Conservation (phyloP, 2,888 invertebrate genomes). For the Nebria brevicollis region DNA sequence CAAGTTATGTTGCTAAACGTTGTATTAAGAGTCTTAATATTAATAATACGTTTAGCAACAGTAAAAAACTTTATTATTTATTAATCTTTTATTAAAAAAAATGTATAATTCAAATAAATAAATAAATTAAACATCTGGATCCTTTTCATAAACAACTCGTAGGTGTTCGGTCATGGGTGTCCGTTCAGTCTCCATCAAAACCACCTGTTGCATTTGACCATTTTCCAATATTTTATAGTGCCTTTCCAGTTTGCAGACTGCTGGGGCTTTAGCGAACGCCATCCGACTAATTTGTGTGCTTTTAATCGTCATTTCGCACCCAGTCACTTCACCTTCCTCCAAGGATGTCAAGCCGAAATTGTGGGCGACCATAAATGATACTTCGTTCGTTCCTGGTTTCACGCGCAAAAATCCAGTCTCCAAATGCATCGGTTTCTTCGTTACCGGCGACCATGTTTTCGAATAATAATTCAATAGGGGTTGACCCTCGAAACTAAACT, state of each 20-base stretch:
- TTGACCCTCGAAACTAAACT: conserved; percentile 69
- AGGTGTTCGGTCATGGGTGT: conserved; percentile 68
- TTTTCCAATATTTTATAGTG: conserved; percentile 58
- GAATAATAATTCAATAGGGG: conserved; percentile 70
- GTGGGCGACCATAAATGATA: conserved; percentile 69
- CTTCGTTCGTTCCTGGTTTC: conserved; percentile 65
- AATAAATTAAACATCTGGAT: background rate
- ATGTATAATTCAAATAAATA: background rate
- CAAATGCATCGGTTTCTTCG: conserved; percentile 69
- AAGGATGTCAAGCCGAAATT: conserved; percentile 71
- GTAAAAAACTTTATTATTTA: too few relatives aligned
- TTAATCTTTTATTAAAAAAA: too few relatives aligned
- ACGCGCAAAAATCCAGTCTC: conserved; percentile 72
- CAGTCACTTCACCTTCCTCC: conserved; percentile 67
- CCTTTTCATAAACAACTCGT: conserved; percentile 64
- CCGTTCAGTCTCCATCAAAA: conserved; percentile 69
- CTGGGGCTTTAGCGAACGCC: conserved; percentile 66
- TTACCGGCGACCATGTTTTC: conserved; percentile 66
- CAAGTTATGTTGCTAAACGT: too few relatives aligned
- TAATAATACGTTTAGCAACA: too few relatives aligned
- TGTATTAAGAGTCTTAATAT: too few relatives aligned
- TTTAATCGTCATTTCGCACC: conserved; percentile 61
- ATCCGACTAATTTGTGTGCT: conserved; percentile 65
- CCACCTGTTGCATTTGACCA: conserved; percentile 61
- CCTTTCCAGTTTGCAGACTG: conserved; percentile 64